Percentiles rank a stretch among this genome's conserved stretches.
Conservation (phyloP, 2,888 invertebrate species). For the Agrochola litura region DNA sequence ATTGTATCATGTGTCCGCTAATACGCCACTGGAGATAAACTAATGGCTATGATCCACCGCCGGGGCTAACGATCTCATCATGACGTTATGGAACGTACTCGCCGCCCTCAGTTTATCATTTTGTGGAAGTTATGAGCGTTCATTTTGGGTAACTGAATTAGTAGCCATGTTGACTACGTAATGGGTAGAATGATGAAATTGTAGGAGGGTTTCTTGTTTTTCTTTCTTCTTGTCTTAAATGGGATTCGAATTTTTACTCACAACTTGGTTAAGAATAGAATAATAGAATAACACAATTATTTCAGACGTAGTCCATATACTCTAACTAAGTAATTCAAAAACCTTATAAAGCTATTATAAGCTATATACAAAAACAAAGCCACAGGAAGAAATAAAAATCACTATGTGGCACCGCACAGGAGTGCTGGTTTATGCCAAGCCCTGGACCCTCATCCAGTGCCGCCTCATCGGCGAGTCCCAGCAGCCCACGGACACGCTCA, state of each 20-base stretch:
- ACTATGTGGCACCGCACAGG: too few species aligned
- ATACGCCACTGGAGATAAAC: conserved; percentile 39
- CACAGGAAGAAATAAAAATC: too few species aligned
- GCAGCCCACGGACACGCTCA: too few species aligned
- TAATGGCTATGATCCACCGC: conserved; percentile 31
- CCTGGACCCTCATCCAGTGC: too few species aligned
- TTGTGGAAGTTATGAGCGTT: conserved; percentile 20
- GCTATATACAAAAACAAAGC: too few species aligned
- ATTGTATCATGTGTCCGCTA: conserved; percentile 52
- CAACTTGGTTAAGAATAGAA: neutral
- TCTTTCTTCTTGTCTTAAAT: neutral
- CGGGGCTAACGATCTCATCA: conserved; percentile 52
- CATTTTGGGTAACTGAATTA: conserved; percentile 40
- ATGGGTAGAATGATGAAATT: neutral
- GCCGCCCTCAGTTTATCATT: conserved; percentile 28
- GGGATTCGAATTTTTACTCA: neutral
- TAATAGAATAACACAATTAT: too few species aligned
- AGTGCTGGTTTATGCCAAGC: too few species aligned
- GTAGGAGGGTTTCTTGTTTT: too few species aligned
- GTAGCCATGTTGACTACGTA: conserved; percentile 9
- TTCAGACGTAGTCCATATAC: too few species aligned
- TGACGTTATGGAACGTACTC: conserved; percentile 33
- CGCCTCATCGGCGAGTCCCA: too few species aligned
- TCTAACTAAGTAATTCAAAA: too few species aligned
- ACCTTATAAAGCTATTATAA: too few species aligned